Evolutionary conservation across 2,888 invertebrate species (phyloP).

Genomic region (Biston betularia): DNA sequence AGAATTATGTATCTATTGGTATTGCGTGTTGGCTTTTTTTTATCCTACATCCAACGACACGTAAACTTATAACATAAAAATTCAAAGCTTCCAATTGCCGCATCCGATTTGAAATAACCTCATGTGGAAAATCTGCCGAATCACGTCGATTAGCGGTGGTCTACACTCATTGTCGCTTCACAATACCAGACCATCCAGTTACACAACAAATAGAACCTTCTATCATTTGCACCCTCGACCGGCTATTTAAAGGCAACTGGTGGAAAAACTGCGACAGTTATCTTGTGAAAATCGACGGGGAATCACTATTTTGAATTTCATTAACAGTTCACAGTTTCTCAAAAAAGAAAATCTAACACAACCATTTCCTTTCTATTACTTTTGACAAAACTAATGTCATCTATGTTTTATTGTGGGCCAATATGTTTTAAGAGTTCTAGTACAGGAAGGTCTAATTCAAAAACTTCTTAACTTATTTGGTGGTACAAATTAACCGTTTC

Average conservation of each 20-base stretch:
- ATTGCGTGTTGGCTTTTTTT: no score
- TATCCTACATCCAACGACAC: no score
- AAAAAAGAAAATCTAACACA: not conserved
- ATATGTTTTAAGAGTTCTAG: no score
- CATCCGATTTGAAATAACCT: slow-evolving; percentile 49
- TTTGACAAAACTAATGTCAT: not conserved
- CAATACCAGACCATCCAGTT: slow-evolving; percentile 74
- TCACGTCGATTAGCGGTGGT: slow-evolving; percentile 85
- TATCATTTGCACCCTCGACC: slow-evolving; percentile 63
- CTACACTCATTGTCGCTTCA: slow-evolving; percentile 76
- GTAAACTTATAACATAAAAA: no score
- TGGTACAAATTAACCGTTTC: no score
- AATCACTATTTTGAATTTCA: slow-evolving; percentile 49
- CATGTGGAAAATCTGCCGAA: slow-evolving; percentile 71
- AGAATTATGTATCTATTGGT: no score
- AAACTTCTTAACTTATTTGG: no score
- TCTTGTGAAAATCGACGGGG: slow-evolving; percentile 64
- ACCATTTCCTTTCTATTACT: not conserved
- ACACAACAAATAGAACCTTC: slow-evolving; percentile 73
- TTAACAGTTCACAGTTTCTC: not conserved
- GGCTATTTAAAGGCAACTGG: slow-evolving; percentile 73
- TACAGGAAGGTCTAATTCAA: no score
- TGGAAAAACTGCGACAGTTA: slow-evolving; percentile 67
- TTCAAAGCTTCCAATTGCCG: slow-evolving; percentile 37
- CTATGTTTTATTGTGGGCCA: no score